Evolutionary conservation across 2,113 vertebrate genomes (phyloP).

Genomic region (Aldabrachelys gigantea): DNA sequence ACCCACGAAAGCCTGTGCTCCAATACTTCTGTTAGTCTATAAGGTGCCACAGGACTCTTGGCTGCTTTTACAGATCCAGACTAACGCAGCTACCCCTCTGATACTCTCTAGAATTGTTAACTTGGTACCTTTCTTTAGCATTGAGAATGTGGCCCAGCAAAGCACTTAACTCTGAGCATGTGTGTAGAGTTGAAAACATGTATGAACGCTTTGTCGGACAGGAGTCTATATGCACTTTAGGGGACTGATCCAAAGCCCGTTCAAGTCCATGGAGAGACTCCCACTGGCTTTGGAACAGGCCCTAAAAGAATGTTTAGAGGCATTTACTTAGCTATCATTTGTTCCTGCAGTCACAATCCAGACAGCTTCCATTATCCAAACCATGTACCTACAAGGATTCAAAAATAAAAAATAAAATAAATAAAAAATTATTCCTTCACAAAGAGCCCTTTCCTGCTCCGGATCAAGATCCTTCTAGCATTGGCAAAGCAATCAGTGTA

Average conservation of each 20-base stretch:
- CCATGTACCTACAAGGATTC: neutral
- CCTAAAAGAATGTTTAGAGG: fast-evolving
- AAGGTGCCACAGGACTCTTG: too few relatives aligned
- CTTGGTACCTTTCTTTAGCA: neutral
- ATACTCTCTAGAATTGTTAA: neutral
- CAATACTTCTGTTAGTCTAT: too few relatives aligned
- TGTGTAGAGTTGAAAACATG: neutral
- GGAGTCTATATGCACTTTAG: neutral
- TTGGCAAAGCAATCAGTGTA: constrained; percentile 61
- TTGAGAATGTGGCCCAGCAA: neutral
- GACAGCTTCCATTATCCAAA: neutral
- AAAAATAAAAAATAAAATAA: constrained; percentile 1
- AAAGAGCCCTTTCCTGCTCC: neutral
- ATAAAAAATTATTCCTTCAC: neutral
- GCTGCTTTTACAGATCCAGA: too few relatives aligned
- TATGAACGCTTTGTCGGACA: neutral
- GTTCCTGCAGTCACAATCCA: neutral
- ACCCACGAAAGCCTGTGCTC: too few relatives aligned
- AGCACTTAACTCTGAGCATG: neutral
- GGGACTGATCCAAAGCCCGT: neutral
- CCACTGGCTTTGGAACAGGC: neutral
- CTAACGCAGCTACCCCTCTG: too few relatives aligned
- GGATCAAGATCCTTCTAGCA: neutral
- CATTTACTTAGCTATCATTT: neutral
- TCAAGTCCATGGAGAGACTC: neutral